Percentiles rank a stretch among this genome's conserved stretches.
Conservation (phyloP, 2,113 vertebrate species). For the Electrona antarctica region DNA sequence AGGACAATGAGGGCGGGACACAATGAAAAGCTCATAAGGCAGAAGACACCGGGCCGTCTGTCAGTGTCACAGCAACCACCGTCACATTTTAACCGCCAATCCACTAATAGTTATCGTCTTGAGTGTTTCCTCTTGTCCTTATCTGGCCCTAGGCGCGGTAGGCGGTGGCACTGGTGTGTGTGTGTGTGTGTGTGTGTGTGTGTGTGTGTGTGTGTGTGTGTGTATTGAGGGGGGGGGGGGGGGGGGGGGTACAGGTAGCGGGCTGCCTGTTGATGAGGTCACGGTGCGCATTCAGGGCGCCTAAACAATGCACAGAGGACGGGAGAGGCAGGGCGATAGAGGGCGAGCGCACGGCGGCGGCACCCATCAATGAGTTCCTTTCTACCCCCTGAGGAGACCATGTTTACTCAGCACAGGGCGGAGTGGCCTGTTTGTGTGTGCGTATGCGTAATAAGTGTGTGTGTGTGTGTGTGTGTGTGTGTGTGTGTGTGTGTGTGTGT, state of each 20-base stretch:
- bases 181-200: too few relatives aligned
- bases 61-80: constrained; percentile 28
- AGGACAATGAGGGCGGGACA: too few relatives aligned
- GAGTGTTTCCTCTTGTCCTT: not conserved
- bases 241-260: constrained; percentile 6
- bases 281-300: constrained; percentile 11
- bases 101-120: constrained; percentile 7
- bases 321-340: constrained; percentile 13
- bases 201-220: too few relatives aligned
- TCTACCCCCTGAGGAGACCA: constrained; percentile 40
- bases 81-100: constrained; percentile 19
- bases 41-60: constrained; percentile 1
- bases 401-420: constrained; percentile 62
- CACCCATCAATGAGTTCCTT: constrained; percentile 54
- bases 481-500: too few relatives aligned
- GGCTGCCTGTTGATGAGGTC: constrained; percentile 23
- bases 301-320: constrained; percentile 45
- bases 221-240: too few relatives aligned
- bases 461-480: too few relatives aligned
- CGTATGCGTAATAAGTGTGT: too few relatives aligned
- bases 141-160: not conserved
- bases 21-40: constrained; percentile 35
- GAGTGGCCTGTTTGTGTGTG: not conserved
- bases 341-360: constrained; percentile 4
- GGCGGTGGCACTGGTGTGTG: too few relatives aligned